A percentile compares a stretch with the other conserved stretches of the same genome.
Evolutionary conservation across 2,797 vertebrate species (phyloP).

Genomic region (Chrysocyon brachyurus): DNA sequence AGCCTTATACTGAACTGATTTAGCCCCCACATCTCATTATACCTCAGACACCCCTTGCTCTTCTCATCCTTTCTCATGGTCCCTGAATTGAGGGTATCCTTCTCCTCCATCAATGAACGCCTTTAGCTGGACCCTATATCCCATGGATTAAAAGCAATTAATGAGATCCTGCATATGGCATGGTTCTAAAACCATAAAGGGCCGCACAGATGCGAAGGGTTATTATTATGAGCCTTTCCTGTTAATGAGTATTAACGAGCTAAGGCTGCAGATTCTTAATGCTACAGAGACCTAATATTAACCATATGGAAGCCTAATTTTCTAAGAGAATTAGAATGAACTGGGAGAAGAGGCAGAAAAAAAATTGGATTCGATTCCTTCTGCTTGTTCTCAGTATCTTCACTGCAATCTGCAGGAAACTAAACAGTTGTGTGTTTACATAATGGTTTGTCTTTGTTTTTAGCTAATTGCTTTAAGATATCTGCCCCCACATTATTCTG

Average conservation of each 20-base stretch:
- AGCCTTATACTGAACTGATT: not conserved
- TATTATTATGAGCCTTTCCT: constrained; percentile 66
- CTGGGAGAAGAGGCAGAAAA: constrained; percentile 45
- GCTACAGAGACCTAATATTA: constrained; percentile 59
- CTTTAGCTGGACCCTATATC: not conserved
- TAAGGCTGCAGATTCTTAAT: constrained; percentile 62
- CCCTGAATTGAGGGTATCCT: not conserved
- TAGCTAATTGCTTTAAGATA: constrained; percentile 55
- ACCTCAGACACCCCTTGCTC: not conserved
- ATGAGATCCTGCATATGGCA: constrained; percentile 41
- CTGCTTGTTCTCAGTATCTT: not conserved
- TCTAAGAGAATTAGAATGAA: constrained; percentile 72
- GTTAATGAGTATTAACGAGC: constrained; percentile 73
- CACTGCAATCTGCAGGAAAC: not conserved
- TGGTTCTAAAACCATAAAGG: constrained; percentile 62
- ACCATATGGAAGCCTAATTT: constrained; percentile 66
- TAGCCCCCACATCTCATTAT: not conserved
- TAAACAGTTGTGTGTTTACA: constrained; percentile 50
- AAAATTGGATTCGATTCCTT: not conserved
- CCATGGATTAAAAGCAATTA: constrained; percentile 46
- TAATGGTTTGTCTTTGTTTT: constrained; percentile 65
- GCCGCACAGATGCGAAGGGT: not conserved
- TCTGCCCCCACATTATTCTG: not conserved
- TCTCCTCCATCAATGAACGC: not conserved
- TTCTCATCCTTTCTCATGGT: not conserved